Evolutionary conservation across 2,888 invertebrate species (phyloP).

Genomic region (Amphipoea oculea): DNA sequence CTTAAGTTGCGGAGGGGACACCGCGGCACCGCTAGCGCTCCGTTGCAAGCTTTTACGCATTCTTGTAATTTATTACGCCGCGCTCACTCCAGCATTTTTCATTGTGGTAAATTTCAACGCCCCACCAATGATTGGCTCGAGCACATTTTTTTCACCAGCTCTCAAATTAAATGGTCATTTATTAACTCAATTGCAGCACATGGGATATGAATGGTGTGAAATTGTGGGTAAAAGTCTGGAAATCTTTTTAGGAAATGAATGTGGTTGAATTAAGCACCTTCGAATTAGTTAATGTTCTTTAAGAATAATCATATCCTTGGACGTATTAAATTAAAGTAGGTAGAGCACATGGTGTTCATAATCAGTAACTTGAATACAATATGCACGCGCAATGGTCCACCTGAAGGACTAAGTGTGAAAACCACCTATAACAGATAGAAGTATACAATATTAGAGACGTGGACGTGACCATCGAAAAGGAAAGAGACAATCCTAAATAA

Average conservation of each 20-base stretch:
- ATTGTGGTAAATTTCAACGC: constrained; percentile 76
- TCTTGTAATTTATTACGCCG: constrained; percentile 81
- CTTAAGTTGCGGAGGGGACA: constrained; percentile 67
- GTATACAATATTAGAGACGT: not conserved
- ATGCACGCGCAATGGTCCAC: not conserved
- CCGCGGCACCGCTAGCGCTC: constrained; percentile 64
- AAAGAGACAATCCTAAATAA: constrained; percentile 7
- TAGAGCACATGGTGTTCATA: not conserved
- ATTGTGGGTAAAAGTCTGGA: constrained; percentile 40
- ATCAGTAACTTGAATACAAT: not conserved
- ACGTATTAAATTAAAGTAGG: not conserved
- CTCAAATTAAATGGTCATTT: constrained; percentile 74
- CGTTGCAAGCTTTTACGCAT: constrained; percentile 77
- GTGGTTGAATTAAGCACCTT: not conserved
- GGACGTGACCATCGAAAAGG: not conserved
- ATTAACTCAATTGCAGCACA: constrained; percentile 65
- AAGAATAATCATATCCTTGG: not conserved
- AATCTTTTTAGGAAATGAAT: constrained; percentile 35
- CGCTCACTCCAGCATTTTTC: constrained; percentile 75
- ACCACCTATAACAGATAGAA: not conserved
- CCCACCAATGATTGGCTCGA: constrained; percentile 77
- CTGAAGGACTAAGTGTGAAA: not conserved
- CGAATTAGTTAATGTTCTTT: not conserved
- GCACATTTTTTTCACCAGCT: constrained; percentile 70
- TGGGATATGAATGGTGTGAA: constrained; percentile 56